Base-by-base conservation (phyloP, 2,113 vertebrate species). In the Clarias batrachus region DNA sequence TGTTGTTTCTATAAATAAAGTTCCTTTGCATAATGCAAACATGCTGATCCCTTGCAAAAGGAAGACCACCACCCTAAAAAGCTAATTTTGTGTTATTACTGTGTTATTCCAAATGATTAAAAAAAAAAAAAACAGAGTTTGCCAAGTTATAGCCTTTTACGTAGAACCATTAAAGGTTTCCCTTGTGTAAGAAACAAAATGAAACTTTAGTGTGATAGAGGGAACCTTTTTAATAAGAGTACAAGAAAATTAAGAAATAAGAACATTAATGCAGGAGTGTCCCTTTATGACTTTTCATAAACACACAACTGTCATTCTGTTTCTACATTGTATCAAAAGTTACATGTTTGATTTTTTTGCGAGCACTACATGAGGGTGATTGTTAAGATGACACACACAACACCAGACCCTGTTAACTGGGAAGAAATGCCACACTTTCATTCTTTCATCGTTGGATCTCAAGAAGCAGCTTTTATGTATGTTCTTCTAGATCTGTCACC, bases 341-440 rank as follows among this genome's bases (percentile, higher is more conserved):
- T 23, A 56, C 27, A 9, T 54, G 14, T 11, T 54, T 68, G 41
- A 30, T 54, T 27, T 19, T 68, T 41, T 48, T 74, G 3, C 70
- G 21, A 74, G 21, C 33, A 25, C 33, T 48, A 23, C 25, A 74
- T 74, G 4, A 54, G 48, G 16, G 54, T n/a, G n/a, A 3, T 56
- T 78, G n/a, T 27, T 27, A 57, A 56, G 8, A 41, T 63, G 57
- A 65, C 41, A 41, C 41, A 6, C 41, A 41, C 41, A 41, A n/a
- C 90, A 91, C 17, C 78, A 82, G 16, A 27, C 23, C 74, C 48
- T 81, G 25, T n/a, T 48, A 84, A 77, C 65, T 83, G 90, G 82
- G 89, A 87, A 89, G 81, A 87, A 1, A 7, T 2, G 41, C 84
- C 79, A 74, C 85, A 37, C 2, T 80, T 33, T 59, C 57, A 33